Evolutionary conservation across 2,113 vertebrate genomes (phyloP), one percentile per base, ranked within the genome.

Genomic region (Hymenochirus boettgeri): DNA sequence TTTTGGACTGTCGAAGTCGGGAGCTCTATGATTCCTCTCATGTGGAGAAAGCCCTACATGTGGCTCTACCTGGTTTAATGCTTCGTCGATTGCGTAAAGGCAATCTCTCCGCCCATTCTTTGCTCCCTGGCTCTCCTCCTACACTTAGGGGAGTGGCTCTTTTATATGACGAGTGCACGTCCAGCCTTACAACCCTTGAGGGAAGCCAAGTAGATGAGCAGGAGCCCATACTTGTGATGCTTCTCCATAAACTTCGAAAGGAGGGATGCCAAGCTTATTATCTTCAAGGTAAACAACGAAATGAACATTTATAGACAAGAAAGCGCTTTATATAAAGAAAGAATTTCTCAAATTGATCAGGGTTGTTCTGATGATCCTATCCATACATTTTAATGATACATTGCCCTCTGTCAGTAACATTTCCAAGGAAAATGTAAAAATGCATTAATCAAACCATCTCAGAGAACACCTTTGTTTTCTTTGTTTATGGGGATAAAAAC

Each of bases 211-310:
- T 70, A 18, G 71, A 71, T 2, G 76, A 78, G 9, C 67, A 76
- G 2, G 78, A 78, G 13, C 77, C 82, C 0, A 70, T 84, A 70
- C 62, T 84, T 52, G 70, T 72, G 50, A 75, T 69, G 2, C 51
- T 84, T 54, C 74, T 84, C 7, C 80, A 76, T 70, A 81, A 78
- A 70, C 77, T 84, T 4, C 72, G 73, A 3, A 80, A 83, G 22
- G 82, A 83, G 70, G 82, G 82, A 33, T 80, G 80, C 59, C 69
- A 71, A 37, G 80, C 80, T 2, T 84, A 84, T 72, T 84, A 81
- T 25, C 76, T 84, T 0, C 82, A 81, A 18, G 82, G 82, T 84
- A 71, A 24, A 77, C n/a, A n/a, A n/a, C n/a, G n/a, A n/a, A n/a
- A n/a, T n/a, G n/a, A n/a, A n/a, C n/a, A n/a, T n/a, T n/a, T n/a